Conservation (phyloP, 1,140 invertebrate genomes). For the Drosophila truncata region DNA sequence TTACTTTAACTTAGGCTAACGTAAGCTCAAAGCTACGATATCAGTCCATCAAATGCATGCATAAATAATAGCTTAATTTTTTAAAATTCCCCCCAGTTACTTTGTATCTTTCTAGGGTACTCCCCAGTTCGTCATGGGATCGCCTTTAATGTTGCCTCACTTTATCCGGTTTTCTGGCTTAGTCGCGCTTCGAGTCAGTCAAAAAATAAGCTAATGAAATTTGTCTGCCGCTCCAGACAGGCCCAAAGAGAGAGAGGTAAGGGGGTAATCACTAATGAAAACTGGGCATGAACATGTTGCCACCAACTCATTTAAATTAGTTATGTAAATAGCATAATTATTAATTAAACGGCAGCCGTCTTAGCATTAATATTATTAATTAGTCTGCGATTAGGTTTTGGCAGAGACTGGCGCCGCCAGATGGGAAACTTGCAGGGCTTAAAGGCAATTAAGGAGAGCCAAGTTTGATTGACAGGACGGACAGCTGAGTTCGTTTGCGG, state of each 20-base stretch:
- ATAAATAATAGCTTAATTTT: neutral
- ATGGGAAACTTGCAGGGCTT: conserved; percentile 17
- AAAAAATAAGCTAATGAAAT: conserved; percentile 58
- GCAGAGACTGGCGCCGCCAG: conserved; percentile 28
- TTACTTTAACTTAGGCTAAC: too few relatives aligned
- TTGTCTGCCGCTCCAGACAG: conserved; percentile 36
- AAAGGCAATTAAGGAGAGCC: conserved; percentile 14
- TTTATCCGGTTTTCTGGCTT: conserved; percentile 56
- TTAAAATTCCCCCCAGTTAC: neutral
- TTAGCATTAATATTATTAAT: conserved; percentile 69
- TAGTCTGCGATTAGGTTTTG: conserved; percentile 27
- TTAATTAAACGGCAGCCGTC: conserved; percentile 62
- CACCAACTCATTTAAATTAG: conserved; percentile 70
- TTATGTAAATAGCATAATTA: conserved; percentile 75
- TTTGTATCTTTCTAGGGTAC: conserved; percentile 25
- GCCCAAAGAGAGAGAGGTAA: neutral
- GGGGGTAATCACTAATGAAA: conserved; percentile 58
- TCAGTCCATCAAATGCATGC: neutral
- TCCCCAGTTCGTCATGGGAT: conserved; percentile 18
- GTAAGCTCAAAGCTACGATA: neutral
- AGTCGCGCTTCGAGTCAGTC: conserved; percentile 45
- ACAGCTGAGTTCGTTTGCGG: conserved; percentile 21
- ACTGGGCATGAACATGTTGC: conserved; percentile 74
- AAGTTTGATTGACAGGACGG: conserved; percentile 52
- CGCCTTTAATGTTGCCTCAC: conserved; percentile 12